Base-by-base conservation (phyloP, 2,113 vertebrate genomes). In the Spea multiplicata region DNA sequence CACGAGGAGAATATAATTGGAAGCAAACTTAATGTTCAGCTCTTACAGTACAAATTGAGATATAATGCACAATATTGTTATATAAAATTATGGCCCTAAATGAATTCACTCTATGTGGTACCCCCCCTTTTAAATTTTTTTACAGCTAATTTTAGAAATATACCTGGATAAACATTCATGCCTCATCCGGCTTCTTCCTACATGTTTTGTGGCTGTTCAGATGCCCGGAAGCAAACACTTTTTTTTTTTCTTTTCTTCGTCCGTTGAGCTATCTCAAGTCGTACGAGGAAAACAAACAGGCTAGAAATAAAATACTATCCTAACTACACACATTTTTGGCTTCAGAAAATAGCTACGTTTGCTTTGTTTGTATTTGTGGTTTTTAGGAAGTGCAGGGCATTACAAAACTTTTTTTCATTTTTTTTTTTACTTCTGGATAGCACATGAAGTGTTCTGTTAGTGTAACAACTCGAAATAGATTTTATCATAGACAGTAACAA, bases 161-260 rank as follows among this genome's bases (percentile, higher is more conserved):
- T 78, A 78, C 76, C 76, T 78, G 59, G 53, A 49, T 71, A 78
- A 71, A 50, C 68, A 69, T 76, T 57, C 53, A 17, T 64, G 55
- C 75, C 50, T 50, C 67, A 78, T 78, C 68, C 76, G 76, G 76
- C 55, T 50, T 44, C 57, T 8, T 64, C 76, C 47, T 71, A 50
- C 67, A 71, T 77, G 76, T 52, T 76, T 53, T 44, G 44, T 73
- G 71, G 44, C 67, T 59, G 4, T 17, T 71, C 47, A 64, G 67
- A 71, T 78, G 8, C 57, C 46, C 55, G 71, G 71, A 73, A 61
- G 71, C 14, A 57, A 8, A 16, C 8, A 44, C 44, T 10, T 48
- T 30, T 71, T 64, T 52, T 57, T 49, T 57, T n/a, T 8, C 13
- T 30, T 30, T 30, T 30, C 30, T 30, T 30, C 30, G 30, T 30